These are phyloP conservation scores for Ichneumoninae sp. DNA, from an alignment of 2,888 invertebrate species.

Conservation along the genomic window DNA sequence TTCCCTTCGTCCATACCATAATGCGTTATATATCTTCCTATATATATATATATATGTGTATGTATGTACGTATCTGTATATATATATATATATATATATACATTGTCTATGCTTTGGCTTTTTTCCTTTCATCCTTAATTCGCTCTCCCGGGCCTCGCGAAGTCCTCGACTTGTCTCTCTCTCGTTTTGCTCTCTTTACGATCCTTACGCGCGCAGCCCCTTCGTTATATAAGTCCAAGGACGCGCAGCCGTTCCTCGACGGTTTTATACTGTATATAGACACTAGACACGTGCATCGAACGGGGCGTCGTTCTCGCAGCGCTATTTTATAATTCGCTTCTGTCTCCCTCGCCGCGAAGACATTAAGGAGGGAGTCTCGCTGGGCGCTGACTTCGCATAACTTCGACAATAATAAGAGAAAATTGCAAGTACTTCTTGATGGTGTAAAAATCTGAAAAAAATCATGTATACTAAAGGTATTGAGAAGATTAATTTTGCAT, in stretches of 20 bases:
- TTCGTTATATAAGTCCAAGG: conserved; percentile 80
- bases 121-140: conserved; percentile 59
- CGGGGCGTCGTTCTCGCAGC: not conserved
- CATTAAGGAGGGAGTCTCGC: no score
- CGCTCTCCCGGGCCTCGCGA: conserved; percentile 35
- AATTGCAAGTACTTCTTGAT: no score
- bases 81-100: not conserved
- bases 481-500: no score
- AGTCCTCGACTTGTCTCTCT: not conserved
- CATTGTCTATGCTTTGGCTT: conserved; percentile 4
- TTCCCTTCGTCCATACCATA: conserved; percentile 39
- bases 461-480: no score
- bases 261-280: not conserved
- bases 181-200: conserved; percentile 67
- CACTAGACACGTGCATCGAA: not conserved
- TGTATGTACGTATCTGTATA: not conserved
- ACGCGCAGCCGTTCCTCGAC: conserved; percentile 57
- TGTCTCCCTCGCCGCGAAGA: not conserved
- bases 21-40: conserved; percentile 26
- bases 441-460: no score
- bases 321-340: not conserved
- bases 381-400: no score
- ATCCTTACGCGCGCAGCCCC: conserved; percentile 68
- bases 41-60: no score
- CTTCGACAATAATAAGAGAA: no score